Percentiles rank a stretch among this genome's conserved stretches.
phyloP scores from a whole-genome alignment of 2,113 vertebrate species.

The Rhinichthys klamathensis region DNA sequence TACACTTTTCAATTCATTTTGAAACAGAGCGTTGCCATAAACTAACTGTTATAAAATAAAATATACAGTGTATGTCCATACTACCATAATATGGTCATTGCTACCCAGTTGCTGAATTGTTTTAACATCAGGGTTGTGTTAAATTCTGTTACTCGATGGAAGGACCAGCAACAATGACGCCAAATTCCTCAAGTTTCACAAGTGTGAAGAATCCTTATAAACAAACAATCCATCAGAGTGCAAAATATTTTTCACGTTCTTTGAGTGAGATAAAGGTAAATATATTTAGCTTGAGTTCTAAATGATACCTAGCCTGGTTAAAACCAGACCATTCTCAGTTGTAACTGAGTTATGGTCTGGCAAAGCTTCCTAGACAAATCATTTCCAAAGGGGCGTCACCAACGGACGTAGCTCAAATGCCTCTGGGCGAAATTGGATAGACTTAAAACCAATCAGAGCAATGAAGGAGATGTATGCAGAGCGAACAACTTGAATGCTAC shows the following conservation, averaged over 20 bases:
- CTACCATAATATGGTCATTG: not conserved
- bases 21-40: not conserved
- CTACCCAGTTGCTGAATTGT: not conserved
- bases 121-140: slow-evolving; percentile 36
- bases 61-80: not conserved
- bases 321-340: too few relatives aligned
- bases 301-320: too few relatives aligned
- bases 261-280: not conserved
- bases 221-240: slow-evolving; percentile 7
- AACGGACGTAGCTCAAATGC: too few relatives aligned
- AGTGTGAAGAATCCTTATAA: slow-evolving; percentile 22
- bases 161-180: slow-evolving; percentile 11
- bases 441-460: too few relatives aligned
- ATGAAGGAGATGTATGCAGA: too few relatives aligned
- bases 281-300: not conserved
- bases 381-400: too few relatives aligned
- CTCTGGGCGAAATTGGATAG: too few relatives aligned
- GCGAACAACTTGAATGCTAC: too few relatives aligned
- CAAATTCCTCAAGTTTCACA: slow-evolving; percentile 50
- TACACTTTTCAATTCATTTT: not conserved
- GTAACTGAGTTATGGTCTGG: too few relatives aligned
- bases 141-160: slow-evolving; percentile 48
- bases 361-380: too few relatives aligned
- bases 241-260: not conserved
- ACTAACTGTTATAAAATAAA: not conserved